A percentile compares a stretch with the other conserved stretches of the same genome.
These are phyloP conservation scores for Bimastos eiseni DNA, from an alignment of 2,888 invertebrate species.

Conservation along the genomic window DNA sequence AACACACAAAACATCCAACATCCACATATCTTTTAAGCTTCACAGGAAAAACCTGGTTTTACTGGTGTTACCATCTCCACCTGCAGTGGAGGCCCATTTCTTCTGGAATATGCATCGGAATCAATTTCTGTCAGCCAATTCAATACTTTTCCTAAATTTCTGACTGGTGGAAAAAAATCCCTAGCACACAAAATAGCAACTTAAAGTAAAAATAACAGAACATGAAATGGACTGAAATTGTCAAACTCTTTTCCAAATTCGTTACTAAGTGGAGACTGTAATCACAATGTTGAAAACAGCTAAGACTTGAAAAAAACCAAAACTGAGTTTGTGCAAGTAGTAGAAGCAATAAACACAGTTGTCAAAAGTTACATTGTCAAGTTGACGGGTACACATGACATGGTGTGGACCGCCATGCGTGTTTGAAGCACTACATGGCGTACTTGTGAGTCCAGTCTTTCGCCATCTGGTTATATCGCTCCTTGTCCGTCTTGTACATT, in stretches of 20 bases:
- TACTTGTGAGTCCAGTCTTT: constrained; percentile 64
- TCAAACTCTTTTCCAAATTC: not conserved
- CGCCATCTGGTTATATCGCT: constrained; percentile 99
- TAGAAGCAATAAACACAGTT: not conserved
- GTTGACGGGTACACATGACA: not conserved
- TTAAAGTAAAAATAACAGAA: not conserved
- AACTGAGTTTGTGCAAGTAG: constrained; percentile 13
- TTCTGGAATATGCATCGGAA: constrained; percentile 6
- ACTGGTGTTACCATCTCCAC: too few species aligned
- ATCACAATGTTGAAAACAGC: constrained; percentile 6
- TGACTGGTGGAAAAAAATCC: not conserved
- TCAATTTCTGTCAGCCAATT: not conserved
- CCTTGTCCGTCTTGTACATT: constrained; percentile 99
- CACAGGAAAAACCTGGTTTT: not conserved
- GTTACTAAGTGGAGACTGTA: constrained; percentile 13
- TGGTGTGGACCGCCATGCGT: not conserved
- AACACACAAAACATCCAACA: not conserved
- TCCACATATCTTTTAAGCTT: not conserved
- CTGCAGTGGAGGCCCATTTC: not conserved
- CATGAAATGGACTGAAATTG: constrained; percentile 13
- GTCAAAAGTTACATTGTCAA: constrained; percentile 13
- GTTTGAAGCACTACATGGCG: constrained; percentile 38
- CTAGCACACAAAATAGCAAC: not conserved
- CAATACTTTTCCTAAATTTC: not conserved
- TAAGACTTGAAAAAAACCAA: not conserved